Conservation (phyloP, 1,140 invertebrate genomes). For the Drosophila ohnishii region DNA sequence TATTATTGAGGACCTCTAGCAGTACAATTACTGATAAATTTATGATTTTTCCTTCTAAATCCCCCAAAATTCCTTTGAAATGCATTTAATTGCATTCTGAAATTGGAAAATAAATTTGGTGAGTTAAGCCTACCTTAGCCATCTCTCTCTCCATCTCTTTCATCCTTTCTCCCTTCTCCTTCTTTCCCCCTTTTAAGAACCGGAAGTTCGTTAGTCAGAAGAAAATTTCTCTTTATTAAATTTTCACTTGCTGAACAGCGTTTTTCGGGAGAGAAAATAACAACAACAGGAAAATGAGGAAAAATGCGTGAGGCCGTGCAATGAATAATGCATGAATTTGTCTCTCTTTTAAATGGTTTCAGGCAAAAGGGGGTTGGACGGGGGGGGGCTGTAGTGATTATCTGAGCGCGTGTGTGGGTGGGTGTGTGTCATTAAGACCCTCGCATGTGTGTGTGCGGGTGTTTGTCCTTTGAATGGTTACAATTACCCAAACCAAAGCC, state of each 20-base stretch:
- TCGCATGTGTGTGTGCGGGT: conserved; percentile 1
- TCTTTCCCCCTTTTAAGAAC: conserved; percentile 23
- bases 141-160: neutral
- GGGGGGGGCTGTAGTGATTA: conserved; percentile 55
- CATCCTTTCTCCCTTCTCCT: neutral
- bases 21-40: neutral
- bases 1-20: too few species aligned
- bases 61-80: conserved; percentile 1
- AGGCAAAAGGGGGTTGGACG: neutral
- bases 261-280: conserved; percentile 47
- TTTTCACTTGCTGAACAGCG: conserved; percentile 58
- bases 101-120: conserved; percentile 10
- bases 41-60: neutral
- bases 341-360: conserved; percentile 42
- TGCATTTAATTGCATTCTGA: conserved; percentile 45
- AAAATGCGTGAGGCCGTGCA: conserved; percentile 69
- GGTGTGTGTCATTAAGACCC: conserved; percentile 54
- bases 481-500: conserved; percentile 56
- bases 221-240: conserved; percentile 74
- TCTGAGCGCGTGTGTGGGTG: conserved; percentile 57
- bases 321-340: conserved; percentile 74
- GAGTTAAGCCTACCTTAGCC: conserved; percentile 40
- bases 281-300: conserved; percentile 63
- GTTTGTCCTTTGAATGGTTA: conserved; percentile 35
- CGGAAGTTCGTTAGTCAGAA: conserved; percentile 66